Base-by-base conservation (phyloP, 2,797 vertebrate species). In the Muraenolepis orangiensis region DNA sequence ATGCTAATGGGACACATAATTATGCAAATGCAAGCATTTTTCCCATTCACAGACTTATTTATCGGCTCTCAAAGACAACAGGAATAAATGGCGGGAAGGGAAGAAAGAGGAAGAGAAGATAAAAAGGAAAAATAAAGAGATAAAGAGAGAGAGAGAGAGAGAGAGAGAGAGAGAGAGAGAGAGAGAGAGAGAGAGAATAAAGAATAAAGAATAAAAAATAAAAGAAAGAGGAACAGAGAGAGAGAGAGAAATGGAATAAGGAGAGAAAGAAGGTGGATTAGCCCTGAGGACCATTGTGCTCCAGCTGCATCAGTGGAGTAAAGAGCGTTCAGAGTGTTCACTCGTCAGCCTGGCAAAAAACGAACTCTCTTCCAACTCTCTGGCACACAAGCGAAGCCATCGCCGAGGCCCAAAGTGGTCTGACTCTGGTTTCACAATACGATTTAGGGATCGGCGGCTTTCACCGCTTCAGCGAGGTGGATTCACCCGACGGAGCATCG, bases 1-100 rank as follows among this genome's bases (percentile, higher is more conserved):
- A 92, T 92, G 89, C 85, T 91, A 91, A 92, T 90, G 79, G 79
- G 82, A 81, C 7, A 26, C 86, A 91, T 89, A 88, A 91, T 92
- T 91, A 93, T 91, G 89, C 82, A 92, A 91, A 92, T 91, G 82
- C 73, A 77, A 83, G 81, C 81, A 72, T 79, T 79, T 82, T 86
- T 88, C 87, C 90, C 69, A 86, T 89, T 89, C 81, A 76, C 78
- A 67, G 74, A 78, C 83, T 85, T 34, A 78, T 84, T 91, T 85
- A 84, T 82, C 8, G 51, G 6, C 51, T 61, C 51, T 61, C n/a
- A 61, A 23, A 61, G 51, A 61, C n/a, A 61, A 61, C n/a, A 26
- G 8, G n/a, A 61, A 61, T 61, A 61, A 61, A 11, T 61, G 26
- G n/a, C 23, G n/a, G n/a, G 51, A 61, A 23, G 26, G 10, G 26